Evolutionary conservation across 2,797 vertebrate genomes (phyloP).

Genomic region (Intellagama lesueurii): DNA sequence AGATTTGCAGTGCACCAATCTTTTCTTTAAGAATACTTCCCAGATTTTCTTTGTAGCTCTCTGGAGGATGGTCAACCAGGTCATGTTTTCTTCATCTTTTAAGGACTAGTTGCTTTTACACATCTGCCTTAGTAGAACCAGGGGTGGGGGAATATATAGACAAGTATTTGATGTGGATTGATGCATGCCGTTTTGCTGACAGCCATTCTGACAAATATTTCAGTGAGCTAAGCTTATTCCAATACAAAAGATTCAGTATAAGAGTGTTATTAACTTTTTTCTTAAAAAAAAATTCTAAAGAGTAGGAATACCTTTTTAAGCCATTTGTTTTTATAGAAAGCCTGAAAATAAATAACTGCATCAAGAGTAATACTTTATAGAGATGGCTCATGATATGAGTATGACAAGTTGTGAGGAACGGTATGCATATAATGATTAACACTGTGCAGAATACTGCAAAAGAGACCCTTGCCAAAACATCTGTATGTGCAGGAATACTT

Average conservation of each 20-base stretch:
- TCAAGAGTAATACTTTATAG: conserved; percentile 23
- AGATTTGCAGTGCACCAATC: not conserved
- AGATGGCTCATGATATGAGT: conserved; percentile 2
- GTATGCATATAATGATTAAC: not conserved
- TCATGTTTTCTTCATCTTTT: not conserved
- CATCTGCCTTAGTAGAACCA: not conserved
- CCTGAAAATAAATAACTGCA: conserved; percentile 28
- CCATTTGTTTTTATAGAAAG: not conserved
- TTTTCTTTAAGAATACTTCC: not conserved
- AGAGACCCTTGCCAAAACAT: conserved; percentile 20
- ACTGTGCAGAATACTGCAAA: conserved; percentile 18
- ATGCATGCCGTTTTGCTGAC: not conserved
- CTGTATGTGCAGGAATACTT: conserved; percentile 17
- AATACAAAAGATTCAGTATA: not conserved
- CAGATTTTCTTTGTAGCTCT: not conserved
- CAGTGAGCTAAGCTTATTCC: not conserved
- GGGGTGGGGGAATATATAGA: not conserved
- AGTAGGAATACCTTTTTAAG: not conserved
- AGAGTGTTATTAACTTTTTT: not conserved
- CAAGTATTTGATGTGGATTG: not conserved
- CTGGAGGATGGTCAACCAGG: not conserved
- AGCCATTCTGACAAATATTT: not conserved
- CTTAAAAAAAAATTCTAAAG: not conserved
- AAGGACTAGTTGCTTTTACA: not conserved
- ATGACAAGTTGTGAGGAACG: conserved; percentile 23